Percentiles rank a stretch among this genome's conserved stretches.
phyloP scores from a whole-genome alignment of 1,140 invertebrate species.

The Popillia japonica region DNA sequence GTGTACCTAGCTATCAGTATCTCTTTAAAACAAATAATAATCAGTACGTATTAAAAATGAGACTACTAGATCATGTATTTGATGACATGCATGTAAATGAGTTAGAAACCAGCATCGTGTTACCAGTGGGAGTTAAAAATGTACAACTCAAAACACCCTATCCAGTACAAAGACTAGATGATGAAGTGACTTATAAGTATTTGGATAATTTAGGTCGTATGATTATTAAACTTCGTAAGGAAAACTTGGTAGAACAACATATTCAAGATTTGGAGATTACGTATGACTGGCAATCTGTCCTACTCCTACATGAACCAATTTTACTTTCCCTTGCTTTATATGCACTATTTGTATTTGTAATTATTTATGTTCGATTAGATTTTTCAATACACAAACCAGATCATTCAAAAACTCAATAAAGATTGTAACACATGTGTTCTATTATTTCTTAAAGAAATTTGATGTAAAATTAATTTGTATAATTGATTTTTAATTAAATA shows the following conservation, averaged over 20 bases:
- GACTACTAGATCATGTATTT: conserved; percentile 93
- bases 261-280: conserved; percentile 91
- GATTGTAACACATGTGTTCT: neutral
- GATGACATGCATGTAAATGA: conserved; percentile 97
- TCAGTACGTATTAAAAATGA: conserved; percentile 89
- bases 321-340: conserved; percentile 89
- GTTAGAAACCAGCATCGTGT: conserved; percentile 87
- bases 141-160: conserved; percentile 88
- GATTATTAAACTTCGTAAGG: conserved; percentile 86
- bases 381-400: conserved; percentile 80
- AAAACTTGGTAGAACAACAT: conserved; percentile 94
- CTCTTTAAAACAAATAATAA: conserved; percentile 77
- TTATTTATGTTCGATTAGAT: conserved; percentile 94
- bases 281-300: conserved; percentile 86
- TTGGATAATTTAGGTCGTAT: conserved; percentile 93
- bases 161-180: conserved; percentile 74
- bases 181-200: conserved; percentile 90
- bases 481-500: neutral
- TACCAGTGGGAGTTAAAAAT: conserved; percentile 91
- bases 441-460: conserved; percentile 32
- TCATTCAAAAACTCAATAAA: conserved; percentile 50
- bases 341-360: conserved; percentile 88
- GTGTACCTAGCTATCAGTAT: conserved; percentile 97
- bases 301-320: conserved; percentile 93
- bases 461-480: conserved; percentile 3